phyloP scores from a whole-genome alignment of 2,113 vertebrate species.

The Campylorhamphus procurvoides region DNA sequence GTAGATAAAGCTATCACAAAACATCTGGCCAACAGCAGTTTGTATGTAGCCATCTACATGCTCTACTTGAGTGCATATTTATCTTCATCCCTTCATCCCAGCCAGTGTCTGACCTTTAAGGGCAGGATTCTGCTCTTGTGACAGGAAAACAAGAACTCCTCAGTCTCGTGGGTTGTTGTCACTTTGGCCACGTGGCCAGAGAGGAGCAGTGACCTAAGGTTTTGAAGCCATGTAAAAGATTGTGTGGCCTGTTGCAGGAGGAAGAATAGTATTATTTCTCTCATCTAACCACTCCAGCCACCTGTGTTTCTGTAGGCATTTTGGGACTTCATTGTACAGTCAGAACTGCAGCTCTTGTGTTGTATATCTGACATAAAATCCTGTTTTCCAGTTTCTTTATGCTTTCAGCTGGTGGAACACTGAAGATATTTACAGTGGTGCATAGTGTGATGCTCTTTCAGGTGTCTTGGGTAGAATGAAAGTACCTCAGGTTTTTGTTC shows the following conservation, averaged over 20 bases:
- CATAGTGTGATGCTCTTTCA: neutral
- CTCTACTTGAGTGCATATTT: neutral
- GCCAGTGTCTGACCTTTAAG: neutral
- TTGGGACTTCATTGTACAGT: neutral
- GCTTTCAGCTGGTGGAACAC: neutral
- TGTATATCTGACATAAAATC: neutral
- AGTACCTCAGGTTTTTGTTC: neutral
- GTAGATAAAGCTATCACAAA: neutral
- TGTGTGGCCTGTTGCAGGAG: neutral
- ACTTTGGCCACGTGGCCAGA: neutral
- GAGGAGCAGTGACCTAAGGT: neutral
- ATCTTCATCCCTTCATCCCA: neutral
- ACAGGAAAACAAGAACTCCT: neutral
- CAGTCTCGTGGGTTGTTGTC: fast-evolving
- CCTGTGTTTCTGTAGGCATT: neutral
- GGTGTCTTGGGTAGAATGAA: neutral
- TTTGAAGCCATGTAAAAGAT: neutral
- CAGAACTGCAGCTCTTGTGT: neutral
- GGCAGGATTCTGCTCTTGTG: neutral
- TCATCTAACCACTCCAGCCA: neutral
- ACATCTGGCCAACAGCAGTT: neutral
- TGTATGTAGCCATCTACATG: neutral
- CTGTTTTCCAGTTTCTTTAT: neutral
- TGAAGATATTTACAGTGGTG: neutral
- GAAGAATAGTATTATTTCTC: neutral